Conservation (phyloP, 1,140 invertebrate genomes). For the Hyposmocoma kahamanoa region DNA sequence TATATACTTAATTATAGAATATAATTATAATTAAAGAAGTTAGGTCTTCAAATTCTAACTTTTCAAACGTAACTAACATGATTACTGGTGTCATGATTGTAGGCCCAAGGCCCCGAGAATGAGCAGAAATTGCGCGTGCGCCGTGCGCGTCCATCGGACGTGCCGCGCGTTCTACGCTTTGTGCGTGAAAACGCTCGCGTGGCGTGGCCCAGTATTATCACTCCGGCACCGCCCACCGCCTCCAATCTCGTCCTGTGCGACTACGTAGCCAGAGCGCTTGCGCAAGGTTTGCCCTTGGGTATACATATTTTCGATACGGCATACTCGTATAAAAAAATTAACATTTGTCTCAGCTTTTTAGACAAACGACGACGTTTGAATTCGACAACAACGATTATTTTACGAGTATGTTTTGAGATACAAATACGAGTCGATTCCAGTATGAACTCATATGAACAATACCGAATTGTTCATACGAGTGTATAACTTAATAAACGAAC, state of each 20-base stretch:
- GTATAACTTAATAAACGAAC: too few relatives aligned
- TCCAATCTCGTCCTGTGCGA: slow-evolving; percentile 35
- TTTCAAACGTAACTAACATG: background rate
- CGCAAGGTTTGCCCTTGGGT: slow-evolving; percentile 62
- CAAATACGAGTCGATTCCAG: too few relatives aligned
- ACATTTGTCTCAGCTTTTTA: too few relatives aligned
- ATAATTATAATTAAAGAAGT: background rate
- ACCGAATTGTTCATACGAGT: too few relatives aligned
- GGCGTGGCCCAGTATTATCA: slow-evolving; percentile 27
- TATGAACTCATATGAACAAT: too few relatives aligned
- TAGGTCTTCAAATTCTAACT: background rate
- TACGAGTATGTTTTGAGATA: too few relatives aligned
- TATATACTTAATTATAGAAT: background rate
- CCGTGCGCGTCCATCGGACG: slow-evolving; percentile 42
- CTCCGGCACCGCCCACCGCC: slow-evolving; percentile 14
- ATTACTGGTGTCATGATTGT: background rate
- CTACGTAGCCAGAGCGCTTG: slow-evolving; percentile 43
- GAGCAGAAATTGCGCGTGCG: slow-evolving; percentile 44
- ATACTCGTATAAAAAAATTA: too few relatives aligned
- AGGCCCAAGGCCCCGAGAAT: slow-evolving; percentile 42
- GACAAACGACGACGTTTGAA: too few relatives aligned
- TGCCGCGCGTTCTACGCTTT: slow-evolving; percentile 43
- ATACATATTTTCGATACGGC: too few relatives aligned
- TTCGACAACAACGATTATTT: too few relatives aligned
- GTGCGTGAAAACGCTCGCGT: slow-evolving; percentile 37